Conservation (phyloP, 2,113 vertebrate species). For the Bathybates hornii region DNA sequence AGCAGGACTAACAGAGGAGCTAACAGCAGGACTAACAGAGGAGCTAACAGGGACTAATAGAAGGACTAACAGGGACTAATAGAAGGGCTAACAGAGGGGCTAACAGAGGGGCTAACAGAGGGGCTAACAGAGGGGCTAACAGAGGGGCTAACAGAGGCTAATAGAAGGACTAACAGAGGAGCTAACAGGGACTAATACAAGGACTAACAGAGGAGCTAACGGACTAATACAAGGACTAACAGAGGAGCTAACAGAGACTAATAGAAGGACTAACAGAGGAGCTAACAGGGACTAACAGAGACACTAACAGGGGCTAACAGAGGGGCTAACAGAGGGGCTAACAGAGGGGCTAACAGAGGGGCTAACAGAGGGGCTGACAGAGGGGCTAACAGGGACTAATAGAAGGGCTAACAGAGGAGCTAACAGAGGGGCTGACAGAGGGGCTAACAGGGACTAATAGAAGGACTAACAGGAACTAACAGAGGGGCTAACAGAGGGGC, state of each 20-base stretch:
- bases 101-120: accelerated
- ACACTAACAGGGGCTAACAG: too few relatives aligned
- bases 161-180: too few relatives aligned
- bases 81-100: too few relatives aligned
- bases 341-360: accelerated
- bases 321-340: accelerated
- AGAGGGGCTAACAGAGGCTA: accelerated
- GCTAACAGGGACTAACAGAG: too few relatives aligned
- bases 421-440: accelerated
- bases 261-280: accelerated
- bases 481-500: too few relatives aligned
- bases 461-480: accelerated
- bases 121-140: accelerated
- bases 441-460: accelerated
- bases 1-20: accelerated
- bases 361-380: accelerated
- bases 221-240: too few relatives aligned
- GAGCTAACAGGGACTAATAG: too few relatives aligned
- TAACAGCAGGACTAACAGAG: accelerated
- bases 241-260: too few relatives aligned
- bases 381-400: too few relatives aligned
- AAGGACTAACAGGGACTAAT: too few relatives aligned
- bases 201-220: too few relatives aligned
- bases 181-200: accelerated
- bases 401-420: too few relatives aligned